A percentile compares a stretch with the other conserved stretches of the same genome.
These are phyloP conservation scores for Drepanosiphum platanoidis DNA, from an alignment of 2,888 invertebrate species.

Conservation along the genomic window DNA sequence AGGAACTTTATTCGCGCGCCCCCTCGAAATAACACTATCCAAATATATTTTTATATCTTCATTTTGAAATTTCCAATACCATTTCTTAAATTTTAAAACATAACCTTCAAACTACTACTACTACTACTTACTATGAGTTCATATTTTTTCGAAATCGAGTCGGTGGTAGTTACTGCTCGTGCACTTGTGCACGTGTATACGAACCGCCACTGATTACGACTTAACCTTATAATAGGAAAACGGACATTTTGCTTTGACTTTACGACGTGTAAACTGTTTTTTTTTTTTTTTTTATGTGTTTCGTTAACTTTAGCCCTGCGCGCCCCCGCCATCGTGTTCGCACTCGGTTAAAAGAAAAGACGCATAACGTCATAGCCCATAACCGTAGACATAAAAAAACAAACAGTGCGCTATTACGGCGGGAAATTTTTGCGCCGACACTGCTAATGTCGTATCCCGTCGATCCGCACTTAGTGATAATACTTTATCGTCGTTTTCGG, in stretches of 20 bases:
- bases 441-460: background rate
- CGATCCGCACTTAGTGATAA: background rate
- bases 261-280: constrained; percentile 54
- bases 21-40: too few relatives aligned
- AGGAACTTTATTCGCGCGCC: too few relatives aligned
- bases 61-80: too few relatives aligned
- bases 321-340: background rate
- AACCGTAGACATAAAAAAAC: constrained; percentile 19
- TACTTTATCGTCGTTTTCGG: background rate
- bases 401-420: background rate
- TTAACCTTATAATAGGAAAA: constrained; percentile 18
- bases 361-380: constrained; percentile 29
- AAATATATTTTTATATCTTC: too few relatives aligned
- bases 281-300: constrained; percentile 52
- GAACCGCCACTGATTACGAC: too few relatives aligned
- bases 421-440: background rate
- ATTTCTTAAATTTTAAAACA: too few relatives aligned
- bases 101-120: too few relatives aligned
- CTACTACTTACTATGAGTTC: too few relatives aligned
- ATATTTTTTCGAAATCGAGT: too few relatives aligned
- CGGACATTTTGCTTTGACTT: constrained; percentile 44
- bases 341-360: background rate
- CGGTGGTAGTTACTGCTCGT: too few relatives aligned
- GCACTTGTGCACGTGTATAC: too few relatives aligned
- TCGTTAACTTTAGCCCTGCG: background rate